These are phyloP conservation scores for Drosophila grimshawi DNA, from an alignment of 1,140 invertebrate genomes.

Conservation along the genomic window DNA sequence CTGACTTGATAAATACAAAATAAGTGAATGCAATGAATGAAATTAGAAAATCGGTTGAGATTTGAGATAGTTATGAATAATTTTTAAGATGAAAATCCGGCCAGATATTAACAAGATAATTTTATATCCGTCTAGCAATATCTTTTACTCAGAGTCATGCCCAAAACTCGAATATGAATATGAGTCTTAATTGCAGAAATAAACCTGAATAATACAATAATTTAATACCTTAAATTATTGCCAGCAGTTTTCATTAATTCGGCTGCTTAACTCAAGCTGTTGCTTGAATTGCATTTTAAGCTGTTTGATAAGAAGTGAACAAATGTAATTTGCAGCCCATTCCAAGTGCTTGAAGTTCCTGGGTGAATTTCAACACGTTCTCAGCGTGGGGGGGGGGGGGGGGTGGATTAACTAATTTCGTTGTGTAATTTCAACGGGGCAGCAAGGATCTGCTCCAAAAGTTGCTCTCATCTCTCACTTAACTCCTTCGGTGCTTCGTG, in stretches of 20 bases:
- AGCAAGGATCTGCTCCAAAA: conserved; percentile 27
- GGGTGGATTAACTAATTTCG: conserved; percentile 64
- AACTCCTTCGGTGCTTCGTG: conserved; percentile 42
- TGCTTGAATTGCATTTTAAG: conserved; percentile 4
- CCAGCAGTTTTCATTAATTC: background rate
- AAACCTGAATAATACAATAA: background rate
- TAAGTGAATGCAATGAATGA: too few species aligned
- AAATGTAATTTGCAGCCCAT: background rate
- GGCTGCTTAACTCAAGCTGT: background rate
- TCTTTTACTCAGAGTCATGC: background rate
- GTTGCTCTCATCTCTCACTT: conserved; percentile 21
- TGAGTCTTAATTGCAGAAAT: background rate
- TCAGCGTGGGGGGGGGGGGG: conserved; percentile 32
- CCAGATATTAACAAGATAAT: too few species aligned
- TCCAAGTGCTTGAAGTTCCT: conserved; percentile 7
- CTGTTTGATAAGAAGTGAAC: conserved; percentile 7
- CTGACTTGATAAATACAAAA: too few species aligned
- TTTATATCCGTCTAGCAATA: background rate
- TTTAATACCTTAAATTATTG: background rate
- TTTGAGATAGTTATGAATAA: too few species aligned
- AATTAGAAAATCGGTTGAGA: too few species aligned
- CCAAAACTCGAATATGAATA: background rate
- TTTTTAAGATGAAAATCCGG: too few species aligned
- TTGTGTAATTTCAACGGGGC: conserved; percentile 37
- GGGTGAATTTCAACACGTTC: conserved; percentile 51